Evolutionary conservation across 1,140 invertebrate genomes (phyloP).

Genomic region (Calliphora vicina): DNA sequence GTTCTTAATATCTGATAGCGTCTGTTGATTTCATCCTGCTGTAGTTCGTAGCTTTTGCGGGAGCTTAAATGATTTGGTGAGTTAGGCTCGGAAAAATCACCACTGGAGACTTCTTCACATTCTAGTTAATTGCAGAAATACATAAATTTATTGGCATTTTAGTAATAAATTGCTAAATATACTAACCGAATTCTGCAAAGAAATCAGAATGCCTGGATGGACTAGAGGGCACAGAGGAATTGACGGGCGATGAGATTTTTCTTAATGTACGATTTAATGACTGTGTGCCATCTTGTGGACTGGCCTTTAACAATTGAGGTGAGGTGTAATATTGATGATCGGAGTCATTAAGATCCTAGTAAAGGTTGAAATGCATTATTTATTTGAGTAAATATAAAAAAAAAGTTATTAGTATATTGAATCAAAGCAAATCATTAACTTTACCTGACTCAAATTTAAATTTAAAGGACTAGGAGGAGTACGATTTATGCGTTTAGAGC

Average conservation of each 20-base stretch:
- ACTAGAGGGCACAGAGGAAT: constrained; percentile 73
- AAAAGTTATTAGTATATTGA: not conserved
- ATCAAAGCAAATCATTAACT: not conserved
- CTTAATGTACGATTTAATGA: constrained; percentile 44
- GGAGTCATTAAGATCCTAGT: constrained; percentile 61
- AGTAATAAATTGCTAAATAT: not conserved
- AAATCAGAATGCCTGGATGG: constrained; percentile 71
- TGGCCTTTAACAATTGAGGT: constrained; percentile 47
- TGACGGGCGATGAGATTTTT: constrained; percentile 51
- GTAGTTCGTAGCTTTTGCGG: constrained; percentile 50
- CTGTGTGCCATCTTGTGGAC: constrained; percentile 53
- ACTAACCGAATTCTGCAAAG: constrained; percentile 68
- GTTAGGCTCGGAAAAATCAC: constrained; percentile 56
- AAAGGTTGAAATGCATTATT: not conserved
- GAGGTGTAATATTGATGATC: constrained; percentile 50
- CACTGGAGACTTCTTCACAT: constrained; percentile 61
- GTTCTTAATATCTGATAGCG: constrained; percentile 73
- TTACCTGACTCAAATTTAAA: constrained; percentile 51
- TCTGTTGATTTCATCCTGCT: constrained; percentile 67
- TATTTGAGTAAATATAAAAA: not conserved
- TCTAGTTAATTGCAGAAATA: constrained; percentile 44
- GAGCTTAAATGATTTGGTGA: constrained; percentile 49
- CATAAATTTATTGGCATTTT: not conserved
- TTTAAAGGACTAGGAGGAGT: constrained; percentile 56
- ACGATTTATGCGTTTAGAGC: constrained; percentile 47